These are phyloP conservation scores for Noctua janthina DNA, from an alignment of 2,888 invertebrate genomes.

Conservation along the genomic window DNA sequence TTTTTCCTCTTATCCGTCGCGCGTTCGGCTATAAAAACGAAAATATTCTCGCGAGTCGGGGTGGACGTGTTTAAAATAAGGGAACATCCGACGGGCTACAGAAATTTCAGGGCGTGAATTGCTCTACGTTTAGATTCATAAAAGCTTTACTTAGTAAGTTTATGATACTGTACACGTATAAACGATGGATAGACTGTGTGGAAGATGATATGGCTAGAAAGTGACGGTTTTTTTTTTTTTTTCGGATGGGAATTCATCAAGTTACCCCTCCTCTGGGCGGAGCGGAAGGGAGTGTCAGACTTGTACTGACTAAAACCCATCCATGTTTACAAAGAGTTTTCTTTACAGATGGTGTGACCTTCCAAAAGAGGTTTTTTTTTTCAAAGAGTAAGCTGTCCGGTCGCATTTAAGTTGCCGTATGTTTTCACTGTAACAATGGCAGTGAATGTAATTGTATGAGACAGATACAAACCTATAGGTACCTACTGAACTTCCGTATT, in stretches of 20 bases:
- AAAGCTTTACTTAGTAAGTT: not conserved
- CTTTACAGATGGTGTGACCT: no score
- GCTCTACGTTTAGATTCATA: not conserved
- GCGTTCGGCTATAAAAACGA: not conserved
- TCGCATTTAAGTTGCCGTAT: not conserved
- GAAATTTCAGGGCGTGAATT: not conserved
- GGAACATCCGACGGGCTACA: not conserved
- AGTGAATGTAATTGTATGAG: conserved; percentile 22
- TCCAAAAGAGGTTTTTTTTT: no score
- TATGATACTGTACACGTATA: no score
- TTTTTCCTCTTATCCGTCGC: conserved; percentile 4
- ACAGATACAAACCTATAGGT: conserved; percentile 28
- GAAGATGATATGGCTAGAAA: no score
- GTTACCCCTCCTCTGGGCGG: no score
- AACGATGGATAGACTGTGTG: no score
- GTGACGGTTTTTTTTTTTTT: no score
- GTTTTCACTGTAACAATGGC: conserved; percentile 23
- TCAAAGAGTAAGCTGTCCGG: not conserved
- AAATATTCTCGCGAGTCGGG: not conserved
- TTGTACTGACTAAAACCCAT: no score
- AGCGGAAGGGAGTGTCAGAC: no score
- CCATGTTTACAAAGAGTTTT: no score
- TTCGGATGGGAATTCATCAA: no score
- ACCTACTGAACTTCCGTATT: conserved; percentile 7
- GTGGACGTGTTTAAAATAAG: conserved; percentile 29